These are phyloP conservation scores for Acanthoscelides obtectus DNA, from an alignment of 2,888 invertebrate genomes.

Conservation along the genomic window DNA sequence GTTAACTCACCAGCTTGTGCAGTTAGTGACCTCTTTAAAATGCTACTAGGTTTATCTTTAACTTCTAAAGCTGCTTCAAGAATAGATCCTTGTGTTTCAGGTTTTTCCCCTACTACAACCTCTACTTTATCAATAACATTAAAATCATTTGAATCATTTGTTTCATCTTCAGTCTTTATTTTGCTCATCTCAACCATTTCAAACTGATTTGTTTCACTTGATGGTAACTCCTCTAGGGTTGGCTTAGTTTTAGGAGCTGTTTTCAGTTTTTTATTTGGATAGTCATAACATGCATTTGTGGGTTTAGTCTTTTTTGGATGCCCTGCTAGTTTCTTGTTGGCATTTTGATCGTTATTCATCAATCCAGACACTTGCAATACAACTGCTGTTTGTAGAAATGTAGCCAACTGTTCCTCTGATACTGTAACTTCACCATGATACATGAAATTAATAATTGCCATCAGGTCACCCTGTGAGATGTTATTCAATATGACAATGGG, in stretches of 20 bases:
- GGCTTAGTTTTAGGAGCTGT: conserved; percentile 25
- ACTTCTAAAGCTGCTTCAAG: conserved; percentile 43
- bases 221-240: conserved; percentile 4
- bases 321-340: conserved; percentile 18
- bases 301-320: conserved; percentile 26
- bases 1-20: conserved; percentile 31
- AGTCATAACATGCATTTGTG: conserved; percentile 23
- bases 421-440: conserved; percentile 70
- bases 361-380: conserved; percentile 64
- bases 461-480: conserved; percentile 62
- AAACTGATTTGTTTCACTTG: conserved; percentile 18
- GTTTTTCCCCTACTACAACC: conserved; percentile 30
- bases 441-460: conserved; percentile 65
- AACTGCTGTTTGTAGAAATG: conserved; percentile 64
- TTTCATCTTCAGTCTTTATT: conserved; percentile 33
- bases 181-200: conserved; percentile 30
- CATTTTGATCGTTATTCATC: conserved; percentile 28
- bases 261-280: conserved; percentile 29
- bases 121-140: conserved; percentile 33
- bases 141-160: conserved; percentile 18
- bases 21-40: conserved; percentile 43
- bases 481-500: conserved; percentile 69
- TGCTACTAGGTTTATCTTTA: conserved; percentile 39
- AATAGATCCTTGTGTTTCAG: conserved; percentile 36
- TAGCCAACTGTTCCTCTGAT: conserved; percentile 60